Evolutionary conservation across 2,888 invertebrate species (phyloP), one percentile per base, ranked within the genome.

Genomic region (Drosophila gaucha): DNA sequence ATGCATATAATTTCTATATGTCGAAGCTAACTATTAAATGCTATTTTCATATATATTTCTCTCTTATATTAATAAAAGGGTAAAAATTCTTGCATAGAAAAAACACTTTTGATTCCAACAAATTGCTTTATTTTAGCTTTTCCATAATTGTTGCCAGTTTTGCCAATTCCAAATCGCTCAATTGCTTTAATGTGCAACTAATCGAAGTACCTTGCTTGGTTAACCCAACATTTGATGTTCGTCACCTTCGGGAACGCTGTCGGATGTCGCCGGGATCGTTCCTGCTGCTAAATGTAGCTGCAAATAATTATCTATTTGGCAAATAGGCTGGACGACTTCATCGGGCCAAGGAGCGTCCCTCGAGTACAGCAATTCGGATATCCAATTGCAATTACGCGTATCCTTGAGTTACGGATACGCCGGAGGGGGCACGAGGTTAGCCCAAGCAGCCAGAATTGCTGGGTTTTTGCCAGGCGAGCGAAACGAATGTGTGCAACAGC

Each of bases 331-430:
- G 36, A 67, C 75, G 59, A 63, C 78, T 78, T 80, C 60, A 82
- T 78, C 38, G 26, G 14, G 41, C 30, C 57, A 47, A 39, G 46
- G 5, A 26, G 54, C 12, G 39, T 43, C 36, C 44, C 31, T 49
- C 44, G 30, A 35, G 10, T 22, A n/a, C n/a, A 14, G 14, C 35
- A 20, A 16, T 14, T 5, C n/a, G 10, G 3, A 49, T 54, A 82
- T 85, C 73, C 83, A 73, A 88, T 70, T 70, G 88, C 86, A 79
- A 86, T 88, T 88, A 77, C 33, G 43, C 36, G 50, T 73, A 67
- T 60, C 59, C 59, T 35, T 63, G 73, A 49, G 63, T 52, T 62
- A 49, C 31, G 69, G 60, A 63, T 43, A 52, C 57, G 49, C 50
- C 57, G 54, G 58, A 65, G 65, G 70, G 75, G 74, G 66, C 65